These are phyloP conservation scores for Corythornis cristatus DNA, from an alignment of 2,113 vertebrate genomes.

Conservation along the genomic window DNA sequence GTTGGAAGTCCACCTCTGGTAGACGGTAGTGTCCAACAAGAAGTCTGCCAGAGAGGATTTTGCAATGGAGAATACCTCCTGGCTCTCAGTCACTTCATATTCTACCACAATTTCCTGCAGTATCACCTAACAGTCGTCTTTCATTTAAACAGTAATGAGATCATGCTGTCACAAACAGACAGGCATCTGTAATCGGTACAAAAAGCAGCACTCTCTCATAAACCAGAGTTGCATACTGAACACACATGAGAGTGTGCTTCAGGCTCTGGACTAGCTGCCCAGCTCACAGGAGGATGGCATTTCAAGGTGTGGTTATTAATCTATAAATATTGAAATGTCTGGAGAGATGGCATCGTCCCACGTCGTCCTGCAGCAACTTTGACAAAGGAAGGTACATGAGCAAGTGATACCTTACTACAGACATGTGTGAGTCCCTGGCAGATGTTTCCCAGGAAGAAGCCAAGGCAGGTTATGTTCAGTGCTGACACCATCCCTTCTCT, in stretches of 20 bases:
- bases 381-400: not conserved
- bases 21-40: not conserved
- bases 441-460: not conserved
- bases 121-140: not conserved
- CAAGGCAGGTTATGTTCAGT: not conserved
- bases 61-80: not conserved
- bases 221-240: not conserved
- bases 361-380: not conserved
- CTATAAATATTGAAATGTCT: not conserved
- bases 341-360: not conserved
- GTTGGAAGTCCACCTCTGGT: not conserved
- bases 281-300: not conserved
- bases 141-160: not conserved
- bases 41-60: not conserved
- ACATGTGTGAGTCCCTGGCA: not conserved
- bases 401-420: fast-evolving
- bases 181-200: not conserved
- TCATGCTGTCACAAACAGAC: not conserved
- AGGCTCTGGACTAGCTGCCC: not conserved
- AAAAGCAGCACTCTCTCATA: not conserved
- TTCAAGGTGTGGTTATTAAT: not conserved
- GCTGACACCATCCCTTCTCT: not conserved
- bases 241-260: not conserved
- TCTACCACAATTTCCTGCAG: not conserved
- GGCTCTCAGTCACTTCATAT: not conserved